A percentile compares a stretch with the other conserved stretches of the same genome.
Evolutionary conservation across 2,113 vertebrate genomes (phyloP).

Genomic region (Cygnus buccinator): DNA sequence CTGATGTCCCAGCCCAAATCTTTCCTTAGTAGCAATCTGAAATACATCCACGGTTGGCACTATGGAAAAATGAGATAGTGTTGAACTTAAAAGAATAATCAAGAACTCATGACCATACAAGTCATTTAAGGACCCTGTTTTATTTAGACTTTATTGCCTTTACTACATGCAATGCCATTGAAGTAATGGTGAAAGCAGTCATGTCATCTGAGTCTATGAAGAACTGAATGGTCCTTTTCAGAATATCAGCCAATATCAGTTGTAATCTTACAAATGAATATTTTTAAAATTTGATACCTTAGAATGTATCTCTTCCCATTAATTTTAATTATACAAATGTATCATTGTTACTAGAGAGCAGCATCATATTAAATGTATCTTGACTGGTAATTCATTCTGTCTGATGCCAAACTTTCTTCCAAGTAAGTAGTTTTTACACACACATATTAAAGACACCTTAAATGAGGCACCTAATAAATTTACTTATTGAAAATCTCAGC

Average conservation of each 20-base stretch:
- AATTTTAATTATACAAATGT: neutral
- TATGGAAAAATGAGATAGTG: constrained; percentile 47
- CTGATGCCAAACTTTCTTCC: neutral
- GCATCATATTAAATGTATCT: neutral
- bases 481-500: neutral
- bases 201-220: neutral
- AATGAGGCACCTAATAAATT: neutral
- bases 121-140: neutral
- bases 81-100: neutral
- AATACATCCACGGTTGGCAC: constrained; percentile 92
- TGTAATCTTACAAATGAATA: neutral
- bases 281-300: neutral
- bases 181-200: neutral
- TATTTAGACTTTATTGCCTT: neutral
- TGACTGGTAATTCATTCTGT: neutral
- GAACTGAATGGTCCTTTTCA: neutral
- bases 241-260: neutral
- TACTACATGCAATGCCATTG: neutral
- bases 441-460: too few relatives aligned
- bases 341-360: neutral
- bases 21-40: constrained; percentile 90
- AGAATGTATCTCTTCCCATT: neutral
- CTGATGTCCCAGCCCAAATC: constrained; percentile 91
- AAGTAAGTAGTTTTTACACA: neutral
- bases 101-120: neutral